Conservation (phyloP, 53 echinoderm and acorn worm genomes). For the Hippasteria phrygiana region DNA sequence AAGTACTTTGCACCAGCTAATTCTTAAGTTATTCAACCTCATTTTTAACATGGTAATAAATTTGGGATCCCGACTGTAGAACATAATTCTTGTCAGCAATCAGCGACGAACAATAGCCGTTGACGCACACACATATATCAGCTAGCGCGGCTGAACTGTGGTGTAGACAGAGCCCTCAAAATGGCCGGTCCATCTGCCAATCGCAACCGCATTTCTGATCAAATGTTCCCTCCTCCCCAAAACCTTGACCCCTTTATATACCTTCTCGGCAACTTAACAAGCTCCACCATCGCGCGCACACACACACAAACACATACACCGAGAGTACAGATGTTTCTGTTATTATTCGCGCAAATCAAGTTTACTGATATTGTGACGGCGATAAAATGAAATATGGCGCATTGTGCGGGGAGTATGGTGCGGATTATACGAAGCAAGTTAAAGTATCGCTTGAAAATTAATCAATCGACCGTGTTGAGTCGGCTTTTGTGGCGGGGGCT, state of each 20-base stretch:
- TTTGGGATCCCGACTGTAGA: not conserved
- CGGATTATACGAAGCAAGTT: conserved; percentile 7
- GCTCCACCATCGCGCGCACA: too few relatives aligned
- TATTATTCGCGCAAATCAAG: too few relatives aligned
- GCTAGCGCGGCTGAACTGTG: not conserved
- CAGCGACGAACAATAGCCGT: not conserved
- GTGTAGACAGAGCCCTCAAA: too few relatives aligned
- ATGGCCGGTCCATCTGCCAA: too few relatives aligned
- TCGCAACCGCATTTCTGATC: too few relatives aligned
- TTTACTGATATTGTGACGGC: not conserved
- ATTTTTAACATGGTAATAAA: not conserved
- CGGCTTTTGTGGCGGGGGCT: conserved; percentile 12
- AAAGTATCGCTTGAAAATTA: conserved; percentile 24
- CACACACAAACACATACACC: too few relatives aligned
- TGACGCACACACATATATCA: not conserved
- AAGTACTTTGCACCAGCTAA: not conserved
- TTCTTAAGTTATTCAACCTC: not conserved
- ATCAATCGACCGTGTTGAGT: too few relatives aligned
- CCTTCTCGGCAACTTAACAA: too few relatives aligned
- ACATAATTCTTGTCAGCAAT: not conserved
- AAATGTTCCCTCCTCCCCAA: too few relatives aligned
- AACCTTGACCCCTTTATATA: not conserved
- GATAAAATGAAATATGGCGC: conserved; percentile 53
- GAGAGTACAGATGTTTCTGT: too few relatives aligned
- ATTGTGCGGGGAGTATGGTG: conserved; percentile 19